phyloP scores from a whole-genome alignment of 2,888 invertebrate species.

The Eupithecia dodoneata region DNA sequence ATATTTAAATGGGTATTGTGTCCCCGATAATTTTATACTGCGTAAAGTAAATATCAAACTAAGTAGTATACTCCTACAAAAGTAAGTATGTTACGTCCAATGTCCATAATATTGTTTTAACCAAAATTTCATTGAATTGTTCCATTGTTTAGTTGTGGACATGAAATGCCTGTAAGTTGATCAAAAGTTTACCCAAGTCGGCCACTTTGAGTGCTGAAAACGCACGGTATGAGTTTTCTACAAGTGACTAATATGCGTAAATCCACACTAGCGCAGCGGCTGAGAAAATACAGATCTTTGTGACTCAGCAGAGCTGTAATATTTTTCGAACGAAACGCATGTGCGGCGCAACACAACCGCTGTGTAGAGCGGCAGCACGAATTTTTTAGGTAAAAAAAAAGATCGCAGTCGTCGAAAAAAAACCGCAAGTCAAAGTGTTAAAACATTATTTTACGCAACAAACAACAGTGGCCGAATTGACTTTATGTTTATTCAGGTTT shows the following conservation, averaged over 20 bases:
- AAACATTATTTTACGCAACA: background rate
- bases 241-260: too few species aligned
- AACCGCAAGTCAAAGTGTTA: too few species aligned
- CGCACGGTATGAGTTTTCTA: too few species aligned
- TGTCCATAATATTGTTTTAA: background rate
- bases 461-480: background rate
- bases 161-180: background rate
- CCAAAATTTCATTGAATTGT: background rate
- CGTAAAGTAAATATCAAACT: background rate
- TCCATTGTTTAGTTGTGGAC: background rate
- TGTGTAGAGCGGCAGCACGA: too few species aligned
- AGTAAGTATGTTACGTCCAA: background rate
- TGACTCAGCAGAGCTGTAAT: too few species aligned
- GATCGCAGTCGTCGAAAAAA: too few species aligned
- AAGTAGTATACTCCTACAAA: background rate
- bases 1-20: conserved; percentile 4
- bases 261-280: too few species aligned
- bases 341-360: too few species aligned
- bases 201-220: too few species aligned
- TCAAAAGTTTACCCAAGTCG: background rate
- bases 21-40: background rate
- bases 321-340: too few species aligned
- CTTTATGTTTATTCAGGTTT: conserved; percentile 3
- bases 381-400: too few species aligned
- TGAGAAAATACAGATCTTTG: too few species aligned